phyloP scores from a whole-genome alignment of 37 sponge, comb jelly and placozoan genomes.

The Oopsacas minuta region DNA sequence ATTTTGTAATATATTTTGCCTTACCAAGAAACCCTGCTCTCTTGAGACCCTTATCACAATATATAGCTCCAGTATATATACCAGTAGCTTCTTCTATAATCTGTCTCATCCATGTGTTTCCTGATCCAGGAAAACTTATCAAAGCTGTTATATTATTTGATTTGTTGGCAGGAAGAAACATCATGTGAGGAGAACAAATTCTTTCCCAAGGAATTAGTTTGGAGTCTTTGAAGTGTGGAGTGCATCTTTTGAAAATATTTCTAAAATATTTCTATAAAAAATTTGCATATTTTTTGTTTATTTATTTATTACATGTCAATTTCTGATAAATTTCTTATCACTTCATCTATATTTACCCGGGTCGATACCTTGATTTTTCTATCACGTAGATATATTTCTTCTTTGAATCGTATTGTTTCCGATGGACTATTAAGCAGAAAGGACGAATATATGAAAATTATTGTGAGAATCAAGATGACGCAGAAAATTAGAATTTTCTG shows the following conservation, averaged over 20 bases:
- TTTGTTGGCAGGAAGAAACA: neutral
- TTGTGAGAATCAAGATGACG: too few relatives aligned
- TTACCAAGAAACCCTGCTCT: neutral
- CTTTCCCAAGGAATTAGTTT: neutral
- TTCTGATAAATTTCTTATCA: neutral
- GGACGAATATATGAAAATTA: too few relatives aligned
- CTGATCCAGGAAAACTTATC: neutral
- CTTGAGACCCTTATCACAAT: neutral
- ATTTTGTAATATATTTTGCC: neutral
- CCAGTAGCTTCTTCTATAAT: neutral
- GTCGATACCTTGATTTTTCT: neutral
- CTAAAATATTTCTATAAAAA: neutral
- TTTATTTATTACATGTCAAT: neutral
- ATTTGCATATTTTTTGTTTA: neutral
- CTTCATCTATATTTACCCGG: neutral
- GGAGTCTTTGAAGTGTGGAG: neutral
- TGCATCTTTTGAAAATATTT: neutral
- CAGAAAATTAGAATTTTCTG: too few relatives aligned
- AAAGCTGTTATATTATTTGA: neutral
- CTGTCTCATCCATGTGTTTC: neutral
- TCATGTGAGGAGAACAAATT: neutral
- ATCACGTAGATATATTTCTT: neutral
- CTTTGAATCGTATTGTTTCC: too few relatives aligned
- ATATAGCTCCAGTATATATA: neutral
- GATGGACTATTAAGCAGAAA: too few relatives aligned